Evolutionary conservation across 2,113 vertebrate genomes (phyloP), one percentile per base, ranked within the genome.

Genomic region (Saguinus midas): DNA sequence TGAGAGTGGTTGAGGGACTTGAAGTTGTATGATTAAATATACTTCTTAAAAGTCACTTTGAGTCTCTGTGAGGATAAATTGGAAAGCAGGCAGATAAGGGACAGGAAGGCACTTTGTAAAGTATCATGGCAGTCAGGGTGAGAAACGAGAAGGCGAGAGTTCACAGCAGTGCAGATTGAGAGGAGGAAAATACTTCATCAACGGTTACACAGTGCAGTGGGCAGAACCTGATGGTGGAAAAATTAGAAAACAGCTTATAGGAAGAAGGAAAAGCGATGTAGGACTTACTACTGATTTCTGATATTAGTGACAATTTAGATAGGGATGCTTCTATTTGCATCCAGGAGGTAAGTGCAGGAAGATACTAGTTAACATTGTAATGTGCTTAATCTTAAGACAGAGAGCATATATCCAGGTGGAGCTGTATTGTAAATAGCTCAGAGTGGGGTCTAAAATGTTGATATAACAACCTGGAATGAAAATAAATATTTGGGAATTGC

Each of bases 121-220:
- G 50, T 6, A 35, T 13, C 4, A 2, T 20, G 8, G 14, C 9
- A 8, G 23, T 25, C 0, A 2, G 10, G 23, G n/a, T 5, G n/a
- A 35, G 45, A 73, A 32, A n/a, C 1, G 14, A 9, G 5, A 4
- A 27, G 68, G 17, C 50, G 35, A 11, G 32, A 27, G 32, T 10
- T 27, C 52, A 20, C 8, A 18, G 9, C 8, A 0, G 25, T 5
- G 48, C 12, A 0, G 32, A 37, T 1, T 14, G 25, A 43, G 70
- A 81, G 85, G 18, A 90, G 40, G 23, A 32, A 23, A 12, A 9
- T 16, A 2, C 1, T 29, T 90, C 50, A 40, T 8, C 27, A 61
- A 1, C 14, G 40, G 52, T 35, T 58, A 13, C 8, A n/a, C 14
- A 79, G 9, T 5, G 32, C 7, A 23, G 23, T 8, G 40, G 27